Conservation (phyloP, 53 echinoderm and acorn worm species). For the Patiria pectinifera region DNA sequence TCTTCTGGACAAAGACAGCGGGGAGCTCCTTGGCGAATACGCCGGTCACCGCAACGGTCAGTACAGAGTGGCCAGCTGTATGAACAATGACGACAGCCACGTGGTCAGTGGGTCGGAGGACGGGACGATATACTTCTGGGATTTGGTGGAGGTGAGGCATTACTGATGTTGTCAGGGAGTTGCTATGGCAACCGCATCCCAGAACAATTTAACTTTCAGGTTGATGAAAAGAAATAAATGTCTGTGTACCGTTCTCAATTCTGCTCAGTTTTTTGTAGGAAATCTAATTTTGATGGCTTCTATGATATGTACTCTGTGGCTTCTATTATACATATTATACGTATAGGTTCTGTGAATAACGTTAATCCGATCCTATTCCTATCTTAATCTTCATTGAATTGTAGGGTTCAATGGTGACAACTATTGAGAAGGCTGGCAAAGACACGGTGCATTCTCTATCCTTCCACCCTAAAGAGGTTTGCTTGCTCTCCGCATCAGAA, state of each 20-base stretch:
- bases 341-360: neutral
- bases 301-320: neutral
- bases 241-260: too few relatives aligned
- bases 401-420: conserved; percentile 87
- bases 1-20: conserved; percentile 91
- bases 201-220: neutral
- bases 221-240: too few relatives aligned
- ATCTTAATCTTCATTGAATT: conserved; percentile 26
- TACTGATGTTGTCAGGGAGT: neutral
- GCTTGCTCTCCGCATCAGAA: conserved; percentile 87
- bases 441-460: conserved; percentile 85
- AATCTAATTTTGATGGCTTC: neutral
- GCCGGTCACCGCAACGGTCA: conserved; percentile 81
- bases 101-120: conserved; percentile 97
- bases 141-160: conserved; percentile 87
- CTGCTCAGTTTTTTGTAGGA: neutral
- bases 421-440: conserved; percentile 85
- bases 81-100: conserved; percentile 90
- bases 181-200: neutral
- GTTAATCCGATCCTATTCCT: neutral
- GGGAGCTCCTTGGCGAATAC: conserved; percentile 94
- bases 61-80: conserved; percentile 91
- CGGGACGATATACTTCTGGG: conserved; percentile 96
- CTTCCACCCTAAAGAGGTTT: conserved; percentile 89
- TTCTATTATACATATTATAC: too few relatives aligned